A percentile compares a stretch with the other conserved stretches of the same genome.
These are phyloP conservation scores for Xerus rutilus DNA, from an alignment of 2,797 vertebrate species.

Conservation along the genomic window DNA sequence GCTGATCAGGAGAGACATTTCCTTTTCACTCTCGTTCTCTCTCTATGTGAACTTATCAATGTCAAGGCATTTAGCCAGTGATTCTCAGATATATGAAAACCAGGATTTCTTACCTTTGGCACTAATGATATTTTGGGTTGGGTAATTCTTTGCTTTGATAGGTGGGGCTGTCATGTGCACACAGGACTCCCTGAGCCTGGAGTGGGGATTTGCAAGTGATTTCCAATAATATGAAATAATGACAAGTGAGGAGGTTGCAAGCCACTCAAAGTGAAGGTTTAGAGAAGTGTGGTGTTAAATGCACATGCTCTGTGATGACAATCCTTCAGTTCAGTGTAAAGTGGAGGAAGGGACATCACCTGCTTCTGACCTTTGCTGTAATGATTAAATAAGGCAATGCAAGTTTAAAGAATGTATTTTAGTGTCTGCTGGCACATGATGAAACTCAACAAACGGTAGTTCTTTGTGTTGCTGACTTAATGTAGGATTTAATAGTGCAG, in stretches of 20 bases:
- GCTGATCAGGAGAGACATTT: background rate
- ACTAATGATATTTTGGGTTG: background rate
- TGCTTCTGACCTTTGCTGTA: background rate
- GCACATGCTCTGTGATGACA: background rate
- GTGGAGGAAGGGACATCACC: background rate
- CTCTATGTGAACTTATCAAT: background rate
- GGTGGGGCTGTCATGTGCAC: no score
- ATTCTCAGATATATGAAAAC: background rate
- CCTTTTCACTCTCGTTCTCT: background rate
- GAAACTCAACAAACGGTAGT: background rate
- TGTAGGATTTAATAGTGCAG: background rate
- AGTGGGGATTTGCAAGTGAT: background rate
- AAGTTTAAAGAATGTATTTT: background rate
- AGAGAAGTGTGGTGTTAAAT: background rate
- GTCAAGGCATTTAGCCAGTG: background rate
- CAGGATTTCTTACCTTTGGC: background rate
- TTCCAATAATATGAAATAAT: background rate
- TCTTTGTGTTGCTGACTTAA: background rate
- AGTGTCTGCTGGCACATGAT: background rate
- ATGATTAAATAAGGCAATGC: background rate
- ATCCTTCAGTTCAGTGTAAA: background rate
- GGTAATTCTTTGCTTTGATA: background rate
- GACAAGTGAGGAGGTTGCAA: background rate
- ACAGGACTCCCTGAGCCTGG: background rate
- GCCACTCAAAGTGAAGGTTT: background rate